Percentiles rank a stretch among this genome's conserved stretches.
phyloP scores from a whole-genome alignment of 2,113 vertebrate species.

The Hemiprocne comata region DNA sequence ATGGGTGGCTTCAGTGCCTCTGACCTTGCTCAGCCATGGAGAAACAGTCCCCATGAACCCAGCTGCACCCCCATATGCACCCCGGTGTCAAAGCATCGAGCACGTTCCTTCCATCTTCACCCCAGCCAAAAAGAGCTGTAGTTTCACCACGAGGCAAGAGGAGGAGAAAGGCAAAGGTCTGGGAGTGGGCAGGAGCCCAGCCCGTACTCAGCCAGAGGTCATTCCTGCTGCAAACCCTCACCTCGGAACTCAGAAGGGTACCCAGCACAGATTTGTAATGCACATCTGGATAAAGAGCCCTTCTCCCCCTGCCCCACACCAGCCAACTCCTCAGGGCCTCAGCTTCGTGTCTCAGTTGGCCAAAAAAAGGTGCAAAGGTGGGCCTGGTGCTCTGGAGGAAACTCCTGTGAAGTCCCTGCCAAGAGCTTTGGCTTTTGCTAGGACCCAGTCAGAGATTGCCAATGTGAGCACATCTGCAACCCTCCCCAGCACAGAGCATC shows the following conservation, averaged over 20 bases:
- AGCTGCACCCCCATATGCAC: rapidly evolving
- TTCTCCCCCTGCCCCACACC: not conserved
- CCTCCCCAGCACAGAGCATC: not conserved
- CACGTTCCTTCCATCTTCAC: not conserved
- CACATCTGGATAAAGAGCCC: no score
- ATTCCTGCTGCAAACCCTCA: not conserved
- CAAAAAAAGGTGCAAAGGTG: not conserved
- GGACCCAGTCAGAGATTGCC: not conserved
- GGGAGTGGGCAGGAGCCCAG: not conserved
- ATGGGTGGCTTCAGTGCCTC: not conserved
- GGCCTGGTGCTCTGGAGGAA: not conserved
- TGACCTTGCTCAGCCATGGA: not conserved
- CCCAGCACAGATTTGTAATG: not conserved
- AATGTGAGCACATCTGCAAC: rapidly evolving
- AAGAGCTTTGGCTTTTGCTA: not conserved
- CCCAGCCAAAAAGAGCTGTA: not conserved
- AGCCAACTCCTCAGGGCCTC: rapidly evolving
- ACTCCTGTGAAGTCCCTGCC: not conserved
- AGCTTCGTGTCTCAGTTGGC: rapidly evolving
- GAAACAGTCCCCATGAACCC: not conserved
- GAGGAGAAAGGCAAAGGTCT: not conserved
- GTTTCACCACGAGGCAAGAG: rapidly evolving
- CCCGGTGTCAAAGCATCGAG: not conserved
- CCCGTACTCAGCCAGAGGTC: rapidly evolving
- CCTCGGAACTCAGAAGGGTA: not conserved